Evolutionary conservation across 2,888 invertebrate species (phyloP), one percentile per base, ranked within the genome.

Genomic region (Chloroclystis v-ata): DNA sequence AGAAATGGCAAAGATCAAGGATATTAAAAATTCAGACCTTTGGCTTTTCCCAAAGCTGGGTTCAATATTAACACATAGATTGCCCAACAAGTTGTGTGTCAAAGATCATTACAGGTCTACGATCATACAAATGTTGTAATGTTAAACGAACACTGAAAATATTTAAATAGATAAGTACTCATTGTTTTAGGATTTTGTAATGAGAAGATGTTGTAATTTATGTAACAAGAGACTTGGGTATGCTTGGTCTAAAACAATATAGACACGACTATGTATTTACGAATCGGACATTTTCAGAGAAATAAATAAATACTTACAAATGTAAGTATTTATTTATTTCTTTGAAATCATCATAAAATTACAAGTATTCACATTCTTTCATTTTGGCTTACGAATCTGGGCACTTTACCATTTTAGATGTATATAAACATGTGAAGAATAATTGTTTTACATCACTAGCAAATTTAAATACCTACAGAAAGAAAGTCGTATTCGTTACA

Each of bases 101-200:
- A n/a, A 7, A 20, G n/a, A 33, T 8, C 10, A 11, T 35, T 20
- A 35, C 20, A 20, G 20, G 7, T 16, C 16, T 20, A 10, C 11
- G 11, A 35, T 16, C 11, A 24, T 6, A 7, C 30, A 29, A 10
- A 13, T 39, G 40, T 30, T 9, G 40, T 30, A 40, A 40, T 12
- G 16, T 35, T 5, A 11, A 39, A 29, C 10, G 10, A 29, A 20
- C 28, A 35, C 20, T 46, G 28, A 46, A 46, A 46, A 29, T 28
- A 26, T 35, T 46, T 30, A 40, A 41, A 29, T 8, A 35, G 9
- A 40, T 41, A 28, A 14, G 9, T 16, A 43, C 26, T 44, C 35
- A 46, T 46, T 46, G 46, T 46, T 40, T 40, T 25, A 10, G 2
- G 14, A 28, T n/a, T 33, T 35, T 37, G 12, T 13, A 20, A 20